Evolutionary conservation across 2,797 vertebrate genomes (phyloP).

Genomic region (Falco biarmicus): DNA sequence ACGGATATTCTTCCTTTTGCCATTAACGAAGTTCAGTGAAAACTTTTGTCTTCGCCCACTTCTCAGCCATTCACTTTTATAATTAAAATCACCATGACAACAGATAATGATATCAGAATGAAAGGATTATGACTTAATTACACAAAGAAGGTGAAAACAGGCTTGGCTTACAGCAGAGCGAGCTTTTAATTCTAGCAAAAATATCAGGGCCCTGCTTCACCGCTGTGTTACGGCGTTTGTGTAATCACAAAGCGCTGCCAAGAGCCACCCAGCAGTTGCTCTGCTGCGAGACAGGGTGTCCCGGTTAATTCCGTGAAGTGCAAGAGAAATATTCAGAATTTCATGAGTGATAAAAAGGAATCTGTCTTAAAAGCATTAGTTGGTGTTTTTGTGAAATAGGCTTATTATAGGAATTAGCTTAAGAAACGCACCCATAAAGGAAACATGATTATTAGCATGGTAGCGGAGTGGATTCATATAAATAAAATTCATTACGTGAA

Average conservation of each 20-base stretch:
- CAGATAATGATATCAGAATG: constrained; percentile 26
- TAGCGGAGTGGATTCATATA: not conserved
- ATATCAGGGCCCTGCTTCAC: not conserved
- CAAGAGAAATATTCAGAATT: not conserved
- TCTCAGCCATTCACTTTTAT: constrained; percentile 14
- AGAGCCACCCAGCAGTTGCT: not conserved
- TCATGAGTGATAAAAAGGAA: not conserved
- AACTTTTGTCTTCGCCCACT: constrained; percentile 23
- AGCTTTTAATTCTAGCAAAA: constrained; percentile 11
- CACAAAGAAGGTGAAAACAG: not conserved
- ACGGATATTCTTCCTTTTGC: not conserved
- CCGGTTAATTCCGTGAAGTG: not conserved
- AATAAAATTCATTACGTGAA: not conserved
- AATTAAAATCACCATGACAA: constrained; percentile 56
- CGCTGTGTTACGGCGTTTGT: rapidly evolving
- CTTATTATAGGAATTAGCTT: not conserved
- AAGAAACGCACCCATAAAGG: not conserved
- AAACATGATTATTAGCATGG: not conserved
- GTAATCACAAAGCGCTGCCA: not conserved
- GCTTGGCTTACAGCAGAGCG: not conserved
- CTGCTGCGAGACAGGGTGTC: not conserved
- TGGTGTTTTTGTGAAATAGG: not conserved
- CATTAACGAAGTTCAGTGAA: not conserved
- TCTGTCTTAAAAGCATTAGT: not conserved
- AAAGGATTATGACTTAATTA: constrained; percentile 43